These are phyloP conservation scores for Dastarcus helophoroides DNA, from an alignment of 2,888 invertebrate genomes.

Conservation along the genomic window DNA sequence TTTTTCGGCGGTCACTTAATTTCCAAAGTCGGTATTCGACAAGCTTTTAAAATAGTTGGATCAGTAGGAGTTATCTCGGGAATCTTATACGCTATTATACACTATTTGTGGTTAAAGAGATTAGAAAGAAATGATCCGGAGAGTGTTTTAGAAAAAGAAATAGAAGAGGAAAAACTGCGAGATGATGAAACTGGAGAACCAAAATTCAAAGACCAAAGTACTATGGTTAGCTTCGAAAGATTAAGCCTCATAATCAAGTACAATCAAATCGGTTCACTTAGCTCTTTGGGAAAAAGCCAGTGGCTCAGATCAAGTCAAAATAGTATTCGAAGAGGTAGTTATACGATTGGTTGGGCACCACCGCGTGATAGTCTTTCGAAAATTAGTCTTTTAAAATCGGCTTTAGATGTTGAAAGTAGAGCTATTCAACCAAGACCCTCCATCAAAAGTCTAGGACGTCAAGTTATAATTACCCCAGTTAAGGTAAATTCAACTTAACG, in stretches of 20 bases:
- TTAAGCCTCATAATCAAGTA: slow-evolving; percentile 63
- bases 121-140: too few species aligned
- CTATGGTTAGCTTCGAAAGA: slow-evolving; percentile 60
- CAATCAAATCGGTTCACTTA: slow-evolving; percentile 64
- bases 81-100: slow-evolving; percentile 55
- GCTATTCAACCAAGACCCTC: too few species aligned
- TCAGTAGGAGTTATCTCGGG: slow-evolving; percentile 60
- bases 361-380: slow-evolving; percentile 43
- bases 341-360: slow-evolving; percentile 43
- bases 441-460: too few species aligned
- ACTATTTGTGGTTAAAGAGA: slow-evolving; percentile 67
- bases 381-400: slow-evolving; percentile 57
- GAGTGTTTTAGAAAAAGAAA: slow-evolving; percentile 30
- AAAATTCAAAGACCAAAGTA: slow-evolving; percentile 54
- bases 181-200: slow-evolving; percentile 53
- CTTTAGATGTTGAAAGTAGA: slow-evolving; percentile 50
- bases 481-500: too few species aligned
- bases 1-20: slow-evolving; percentile 70
- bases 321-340: slow-evolving; percentile 43
- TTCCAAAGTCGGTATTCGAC: slow-evolving; percentile 60
- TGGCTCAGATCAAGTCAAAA: slow-evolving; percentile 30
- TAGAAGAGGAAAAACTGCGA: slow-evolving; percentile 17
- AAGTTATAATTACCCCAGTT: too few species aligned
- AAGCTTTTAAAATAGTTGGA: slow-evolving; percentile 72
- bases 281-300: slow-evolving; percentile 52